Base-by-base conservation (phyloP, 2,113 vertebrate genomes). In the Pterocles gutturalis region DNA sequence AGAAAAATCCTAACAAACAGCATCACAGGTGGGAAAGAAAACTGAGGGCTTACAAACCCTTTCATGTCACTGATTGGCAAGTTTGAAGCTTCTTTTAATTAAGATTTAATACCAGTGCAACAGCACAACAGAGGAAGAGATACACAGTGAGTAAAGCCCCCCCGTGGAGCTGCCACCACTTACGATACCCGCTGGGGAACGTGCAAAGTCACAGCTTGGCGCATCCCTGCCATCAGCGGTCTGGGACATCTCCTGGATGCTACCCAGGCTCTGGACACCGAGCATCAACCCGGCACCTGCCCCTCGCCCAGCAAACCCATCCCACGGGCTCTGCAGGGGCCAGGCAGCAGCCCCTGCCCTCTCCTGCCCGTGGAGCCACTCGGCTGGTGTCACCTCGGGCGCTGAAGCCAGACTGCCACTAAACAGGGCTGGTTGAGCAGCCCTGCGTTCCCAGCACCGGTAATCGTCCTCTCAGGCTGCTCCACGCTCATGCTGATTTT, bases 51-150 rank as follows among this genome's bases (percentile, higher is more conserved):
- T 20, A 29, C 10, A 65, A 34, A 53, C 49, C 78, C 64, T 92
- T 83, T 80, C 84, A 58, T 70, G 64, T 43, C 22, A 66, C 78
- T 77, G 85, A 91, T 0, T 86, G 93, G 76, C 87, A 94, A 66
- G 41, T 51, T 71, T 73, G 87, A 83, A 81, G 90, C 60, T 77
- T 87, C 90, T 94, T 80, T 85, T 94, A 95, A 95, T 95, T 85
- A 93, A 88, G 82, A 77, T 88, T 94, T 95, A 90, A 92, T 67
- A 62, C 31, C 79, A 77, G 36, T 10, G 58, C 71, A 69, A 34
- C 54, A 41, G 66, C 70, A 58, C 10, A 70, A 61, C 11, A 73
- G 60, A 84, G 26, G 61, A 49, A 83, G 66, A 83, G 53, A 22
- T 10, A 33, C 2, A 10, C 2, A 61, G 49, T 5, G 58, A 79